A percentile compares a stretch with the other conserved stretches of the same genome.
Conservation (phyloP, 1,140 invertebrate genomes). For the Lamellibrachia luymesi region DNA sequence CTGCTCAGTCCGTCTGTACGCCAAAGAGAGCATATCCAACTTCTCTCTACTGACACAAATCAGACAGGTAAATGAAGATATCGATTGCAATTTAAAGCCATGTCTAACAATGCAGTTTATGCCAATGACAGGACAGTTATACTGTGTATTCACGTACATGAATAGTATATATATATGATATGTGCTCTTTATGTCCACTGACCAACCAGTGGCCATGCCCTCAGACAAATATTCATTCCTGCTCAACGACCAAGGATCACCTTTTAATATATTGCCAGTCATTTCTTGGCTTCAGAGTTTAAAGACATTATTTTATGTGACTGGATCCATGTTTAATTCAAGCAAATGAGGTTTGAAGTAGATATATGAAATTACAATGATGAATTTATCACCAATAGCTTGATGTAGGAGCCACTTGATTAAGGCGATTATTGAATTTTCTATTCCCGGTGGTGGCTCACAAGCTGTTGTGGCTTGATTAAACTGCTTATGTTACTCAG, state of each 20-base stretch:
- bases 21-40: background rate
- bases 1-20: background rate
- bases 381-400: background rate
- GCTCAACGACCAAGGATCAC: background rate
- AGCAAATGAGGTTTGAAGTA: slow-evolving; percentile 1
- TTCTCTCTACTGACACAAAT: background rate
- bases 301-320: background rate
- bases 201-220: background rate
- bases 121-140: background rate
- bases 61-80: background rate
- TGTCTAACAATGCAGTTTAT: background rate
- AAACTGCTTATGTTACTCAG: slow-evolving; percentile 5
- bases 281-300: background rate
- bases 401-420: background rate
- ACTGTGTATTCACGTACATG: background rate
- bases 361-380: background rate
- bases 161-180: background rate
- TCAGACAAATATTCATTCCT: background rate
- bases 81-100: slow-evolving; percentile 5
- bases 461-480: background rate
- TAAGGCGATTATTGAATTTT: slow-evolving; percentile 1
- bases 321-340: background rate
- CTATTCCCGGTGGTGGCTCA: background rate
- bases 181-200: background rate
- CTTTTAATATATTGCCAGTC: background rate